Conservation (phyloP, 2,888 invertebrate genomes). For the Aradus depressus region DNA sequence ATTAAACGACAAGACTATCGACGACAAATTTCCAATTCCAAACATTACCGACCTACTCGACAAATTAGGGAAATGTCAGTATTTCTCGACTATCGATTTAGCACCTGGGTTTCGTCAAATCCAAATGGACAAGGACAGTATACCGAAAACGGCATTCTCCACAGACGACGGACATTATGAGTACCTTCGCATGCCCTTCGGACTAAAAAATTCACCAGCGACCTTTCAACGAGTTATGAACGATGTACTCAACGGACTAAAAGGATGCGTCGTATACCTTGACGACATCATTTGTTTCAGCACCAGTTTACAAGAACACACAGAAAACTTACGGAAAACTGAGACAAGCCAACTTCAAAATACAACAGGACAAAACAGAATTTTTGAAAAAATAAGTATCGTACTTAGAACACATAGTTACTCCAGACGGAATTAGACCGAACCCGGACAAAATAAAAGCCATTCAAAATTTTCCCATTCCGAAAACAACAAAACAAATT, state of each 20-base stretch:
- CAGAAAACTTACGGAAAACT: conserved; percentile 6
- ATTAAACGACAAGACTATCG: too few species aligned
- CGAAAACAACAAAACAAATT: too few species aligned
- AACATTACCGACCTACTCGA: too few species aligned
- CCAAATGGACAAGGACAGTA: conserved; percentile 13
- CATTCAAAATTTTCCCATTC: too few species aligned
- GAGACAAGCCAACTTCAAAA: conserved; percentile 15
- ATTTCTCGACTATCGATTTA: conserved; percentile 29
- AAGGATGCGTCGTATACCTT: conserved; percentile 16
- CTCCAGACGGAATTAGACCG: too few species aligned
- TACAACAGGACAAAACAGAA: conserved; percentile 18
- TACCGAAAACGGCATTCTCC: too few species aligned
- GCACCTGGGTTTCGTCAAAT: conserved; percentile 31
- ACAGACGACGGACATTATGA: too few species aligned
- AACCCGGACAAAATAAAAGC: too few species aligned
- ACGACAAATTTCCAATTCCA: too few species aligned
- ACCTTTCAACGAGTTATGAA: conserved; percentile 21
- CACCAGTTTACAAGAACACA: conserved; percentile 17
- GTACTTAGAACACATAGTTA: too few species aligned
- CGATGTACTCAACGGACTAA: conserved; percentile 7
- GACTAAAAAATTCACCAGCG: too few species aligned
- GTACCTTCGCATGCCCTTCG: too few species aligned
- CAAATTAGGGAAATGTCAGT: conserved; percentile 27
- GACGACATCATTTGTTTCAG: conserved; percentile 19
- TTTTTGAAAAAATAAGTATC: conserved; percentile 14